Evolutionary conservation across 2,797 vertebrate genomes (phyloP), one percentile per base, ranked within the genome.

Genomic region (Lagorchestes hirsutus): DNA sequence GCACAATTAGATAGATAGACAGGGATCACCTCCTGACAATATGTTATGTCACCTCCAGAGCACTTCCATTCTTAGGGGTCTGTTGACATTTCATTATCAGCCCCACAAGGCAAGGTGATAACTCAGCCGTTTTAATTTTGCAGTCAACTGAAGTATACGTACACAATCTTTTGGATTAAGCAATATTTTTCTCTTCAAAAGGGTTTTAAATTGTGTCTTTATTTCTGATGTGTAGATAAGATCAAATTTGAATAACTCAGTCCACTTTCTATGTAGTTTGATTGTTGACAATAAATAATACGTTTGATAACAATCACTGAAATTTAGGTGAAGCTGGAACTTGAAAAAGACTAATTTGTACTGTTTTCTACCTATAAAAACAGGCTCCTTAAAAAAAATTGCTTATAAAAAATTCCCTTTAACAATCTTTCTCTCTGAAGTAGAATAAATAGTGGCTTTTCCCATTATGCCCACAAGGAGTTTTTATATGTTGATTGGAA

Each of bases 341-440:
- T 97, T 95, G 97, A 97, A 97, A 92, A 93, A 18, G 52, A 93
- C 91, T 96, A 93, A 87, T 95, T 97, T 97, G 96, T 93, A 97
- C 94, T 58, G 92, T 67, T 96, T 94, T 54, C 87, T 93, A 93
- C 87, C n/a, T 96, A 97, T 95, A 96, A 97, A 97, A 95, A 93
- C 14, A 92, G 82, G 40, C 95, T 94, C 95, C 94, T 97, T 97
- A 94, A 96, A 96, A 67, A 97, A 97, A 96, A 97, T 96, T 96
- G n/a, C 90, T 96, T 90, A 93, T 96, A 50, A 95, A 96, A 96
- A 55, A 62, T 12, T 2, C 55, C 93, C 96, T 93, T 82, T 58
- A 96, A 95, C 96, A 97, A 96, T 96, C 94, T 50, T 95, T 93
- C 24, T 96, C 92, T 95, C 95, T 97, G 94, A 97, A 93, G 90